Conservation (phyloP, 2,113 vertebrate species). For the Pseudorectes ferrugineus region DNA sequence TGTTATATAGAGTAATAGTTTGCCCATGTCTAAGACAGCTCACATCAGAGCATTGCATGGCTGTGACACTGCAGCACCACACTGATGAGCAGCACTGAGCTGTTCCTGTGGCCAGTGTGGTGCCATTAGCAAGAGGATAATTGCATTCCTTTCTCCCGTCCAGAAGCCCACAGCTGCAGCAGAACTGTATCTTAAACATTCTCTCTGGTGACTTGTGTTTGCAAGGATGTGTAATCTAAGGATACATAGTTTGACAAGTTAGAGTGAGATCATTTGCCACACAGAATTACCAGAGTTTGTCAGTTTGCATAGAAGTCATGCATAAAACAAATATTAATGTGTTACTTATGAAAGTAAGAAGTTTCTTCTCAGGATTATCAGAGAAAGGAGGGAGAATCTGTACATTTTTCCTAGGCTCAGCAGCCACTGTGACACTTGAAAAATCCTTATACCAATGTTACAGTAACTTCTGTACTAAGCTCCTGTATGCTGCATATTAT, state of each 20-base stretch:
- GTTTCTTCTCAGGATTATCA: neutral
- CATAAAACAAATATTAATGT: neutral
- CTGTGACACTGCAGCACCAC: neutral
- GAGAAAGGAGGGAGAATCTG: neutral
- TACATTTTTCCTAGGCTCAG: neutral
- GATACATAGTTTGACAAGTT: neutral
- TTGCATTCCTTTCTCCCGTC: neutral
- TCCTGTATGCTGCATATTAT: neutral
- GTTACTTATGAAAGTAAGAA: neutral
- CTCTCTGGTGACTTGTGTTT: neutral
- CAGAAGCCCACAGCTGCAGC: neutral
- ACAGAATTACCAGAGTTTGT: neutral
- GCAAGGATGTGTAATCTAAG: neutral
- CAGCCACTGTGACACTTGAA: neutral
- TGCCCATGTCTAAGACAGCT: neutral
- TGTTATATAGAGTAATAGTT: neutral
- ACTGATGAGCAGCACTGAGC: neutral
- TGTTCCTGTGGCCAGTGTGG: neutral
- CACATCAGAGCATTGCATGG: neutral
- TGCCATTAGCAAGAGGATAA: neutral
- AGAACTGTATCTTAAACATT: neutral
- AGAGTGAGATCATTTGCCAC: neutral
- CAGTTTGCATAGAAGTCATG: neutral
- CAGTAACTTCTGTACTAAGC: neutral
- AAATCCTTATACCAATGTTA: neutral